Percentiles rank a stretch among this genome's conserved stretches.
Evolutionary conservation across 2,113 vertebrate species (phyloP).

Genomic region (Silurus asotus): DNA sequence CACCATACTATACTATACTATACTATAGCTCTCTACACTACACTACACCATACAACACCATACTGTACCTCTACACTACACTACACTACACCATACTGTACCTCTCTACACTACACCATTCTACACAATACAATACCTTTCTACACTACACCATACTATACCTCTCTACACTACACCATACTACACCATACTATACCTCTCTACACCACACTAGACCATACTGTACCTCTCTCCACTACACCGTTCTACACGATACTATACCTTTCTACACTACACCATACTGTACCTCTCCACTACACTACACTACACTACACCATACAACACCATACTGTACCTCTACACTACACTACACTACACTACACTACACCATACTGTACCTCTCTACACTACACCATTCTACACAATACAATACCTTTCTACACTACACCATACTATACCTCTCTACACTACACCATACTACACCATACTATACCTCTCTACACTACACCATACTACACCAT

Average conservation of each 20-base stretch:
- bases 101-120: neutral
- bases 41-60: neutral
- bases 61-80: neutral
- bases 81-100: neutral
- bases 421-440: neutral
- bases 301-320: neutral
- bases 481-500: neutral
- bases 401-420: too few relatives aligned
- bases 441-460: neutral
- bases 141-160: neutral
- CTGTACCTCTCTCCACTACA: too few relatives aligned
- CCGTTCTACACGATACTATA: too few relatives aligned
- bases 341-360: neutral
- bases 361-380: neutral
- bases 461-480: neutral
- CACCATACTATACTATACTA: neutral
- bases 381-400: too few relatives aligned
- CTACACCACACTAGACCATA: too few relatives aligned
- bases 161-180: neutral
- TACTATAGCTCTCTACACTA: neutral
- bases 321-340: neutral
- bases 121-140: too few relatives aligned
- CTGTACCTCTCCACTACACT: neutral
- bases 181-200: neutral
- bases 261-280: too few relatives aligned